These are phyloP conservation scores for Cephalotes varians DNA, from an alignment of 2,888 invertebrate genomes.

Conservation along the genomic window DNA sequence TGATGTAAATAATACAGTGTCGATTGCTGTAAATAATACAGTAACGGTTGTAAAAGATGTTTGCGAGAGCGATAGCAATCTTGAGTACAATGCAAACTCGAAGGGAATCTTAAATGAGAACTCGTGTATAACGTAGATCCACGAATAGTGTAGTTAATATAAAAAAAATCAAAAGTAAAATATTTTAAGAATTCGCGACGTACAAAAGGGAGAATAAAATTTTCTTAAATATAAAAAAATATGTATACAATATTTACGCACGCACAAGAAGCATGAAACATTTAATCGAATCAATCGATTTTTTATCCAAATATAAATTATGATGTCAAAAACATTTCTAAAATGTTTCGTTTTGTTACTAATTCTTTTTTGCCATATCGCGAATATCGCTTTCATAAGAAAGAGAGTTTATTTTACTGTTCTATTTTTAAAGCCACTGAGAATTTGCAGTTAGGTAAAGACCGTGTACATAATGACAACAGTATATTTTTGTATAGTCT, in stretches of 20 bases:
- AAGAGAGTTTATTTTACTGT: neutral
- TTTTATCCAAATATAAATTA: conserved; percentile 21
- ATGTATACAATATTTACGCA: neutral
- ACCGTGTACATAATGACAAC: neutral
- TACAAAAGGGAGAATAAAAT: neutral
- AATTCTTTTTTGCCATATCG: neutral
- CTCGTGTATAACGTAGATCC: neutral
- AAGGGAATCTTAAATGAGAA: neutral
- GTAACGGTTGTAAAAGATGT: neutral
- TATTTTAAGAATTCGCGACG: neutral
- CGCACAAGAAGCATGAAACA: neutral
- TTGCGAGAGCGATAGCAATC: neutral
- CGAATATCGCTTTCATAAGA: neutral
- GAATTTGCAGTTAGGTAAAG: neutral
- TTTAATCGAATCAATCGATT: neutral
- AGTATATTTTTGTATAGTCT: conserved; percentile 43
- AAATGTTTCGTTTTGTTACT: neutral
- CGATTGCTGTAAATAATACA: conserved; percentile 1
- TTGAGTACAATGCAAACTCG: neutral
- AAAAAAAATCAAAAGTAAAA: neutral
- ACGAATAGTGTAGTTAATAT: neutral
- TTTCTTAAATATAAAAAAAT: neutral
- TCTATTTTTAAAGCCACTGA: neutral
- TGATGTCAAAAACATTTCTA: neutral
- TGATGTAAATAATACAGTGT: neutral